Evolutionary conservation across 2,888 invertebrate genomes (phyloP).

Genomic region (Epinotia demarniana): DNA sequence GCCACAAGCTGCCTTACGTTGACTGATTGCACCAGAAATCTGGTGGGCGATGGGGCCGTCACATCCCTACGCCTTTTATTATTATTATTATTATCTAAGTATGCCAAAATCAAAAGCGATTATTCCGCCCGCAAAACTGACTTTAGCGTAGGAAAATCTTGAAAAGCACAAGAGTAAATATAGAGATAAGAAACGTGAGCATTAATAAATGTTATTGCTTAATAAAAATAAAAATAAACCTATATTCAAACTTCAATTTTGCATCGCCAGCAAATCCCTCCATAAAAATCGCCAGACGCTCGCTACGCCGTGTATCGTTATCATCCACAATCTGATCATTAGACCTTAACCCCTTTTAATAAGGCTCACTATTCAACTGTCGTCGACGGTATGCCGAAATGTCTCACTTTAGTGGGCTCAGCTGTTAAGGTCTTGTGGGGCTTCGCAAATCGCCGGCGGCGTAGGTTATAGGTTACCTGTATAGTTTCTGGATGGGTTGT

Average conservation of each 20-base stretch:
- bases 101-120: too few relatives aligned
- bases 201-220: not conserved
- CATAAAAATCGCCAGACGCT: slow-evolving; percentile 16
- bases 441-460: slow-evolving; percentile 33
- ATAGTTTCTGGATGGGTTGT: not conserved
- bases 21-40: too few relatives aligned
- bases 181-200: too few relatives aligned
- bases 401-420: slow-evolving; percentile 19
- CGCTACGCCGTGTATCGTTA: not conserved
- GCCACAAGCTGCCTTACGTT: too few relatives aligned
- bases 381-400: slow-evolving; percentile 11
- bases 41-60: too few relatives aligned
- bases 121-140: too few relatives aligned
- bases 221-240: not conserved
- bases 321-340: not conserved
- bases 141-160: too few relatives aligned
- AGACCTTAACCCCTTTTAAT: not conserved
- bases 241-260: not conserved
- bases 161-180: too few relatives aligned
- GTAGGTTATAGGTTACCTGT: not conserved
- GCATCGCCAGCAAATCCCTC: not conserved
- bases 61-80: too few relatives aligned
- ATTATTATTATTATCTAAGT: too few relatives aligned
- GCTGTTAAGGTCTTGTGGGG: slow-evolving; percentile 33
- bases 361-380: not conserved